Percentiles rank a stretch among this genome's conserved stretches.
Conservation (phyloP, 2,888 invertebrate genomes). For the Liopterus haemorrhoidalis region DNA sequence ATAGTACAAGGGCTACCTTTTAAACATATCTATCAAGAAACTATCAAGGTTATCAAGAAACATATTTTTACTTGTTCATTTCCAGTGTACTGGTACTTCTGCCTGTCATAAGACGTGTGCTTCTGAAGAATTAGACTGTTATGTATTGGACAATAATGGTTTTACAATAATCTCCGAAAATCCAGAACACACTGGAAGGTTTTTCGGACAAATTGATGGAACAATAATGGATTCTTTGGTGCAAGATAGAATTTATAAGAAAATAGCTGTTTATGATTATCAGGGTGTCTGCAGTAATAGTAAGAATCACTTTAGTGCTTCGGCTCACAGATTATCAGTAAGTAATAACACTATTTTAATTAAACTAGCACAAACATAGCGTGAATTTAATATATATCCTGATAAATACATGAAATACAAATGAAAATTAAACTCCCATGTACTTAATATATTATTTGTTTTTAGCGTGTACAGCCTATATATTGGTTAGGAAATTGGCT, state of each 20-base stretch:
- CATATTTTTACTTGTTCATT: constrained; percentile 29
- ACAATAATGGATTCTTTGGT: constrained; percentile 91
- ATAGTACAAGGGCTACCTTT: not conserved
- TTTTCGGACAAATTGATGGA: constrained; percentile 91
- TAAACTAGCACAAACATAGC: constrained; percentile 17
- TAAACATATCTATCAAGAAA: not conserved
- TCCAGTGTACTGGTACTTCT: constrained; percentile 63
- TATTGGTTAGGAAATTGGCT: constrained; percentile 54
- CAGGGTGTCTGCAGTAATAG: constrained; percentile 78
- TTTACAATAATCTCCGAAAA: constrained; percentile 88
- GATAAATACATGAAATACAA: not conserved
- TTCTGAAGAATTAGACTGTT: constrained; percentile 83
- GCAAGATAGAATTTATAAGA: constrained; percentile 83
- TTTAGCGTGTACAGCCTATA: constrained; percentile 52
- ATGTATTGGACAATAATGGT: constrained; percentile 89
- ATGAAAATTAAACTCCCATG: constrained; percentile 14
- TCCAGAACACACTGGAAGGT: constrained; percentile 78
- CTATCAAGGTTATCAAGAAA: not conserved
- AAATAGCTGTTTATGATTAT: constrained; percentile 80
- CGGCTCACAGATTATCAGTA: constrained; percentile 44
- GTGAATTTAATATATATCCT: not conserved
- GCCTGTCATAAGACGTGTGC: constrained; percentile 80
- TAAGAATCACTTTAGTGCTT: constrained; percentile 58
- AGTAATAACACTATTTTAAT: no score
- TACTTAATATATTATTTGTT: constrained; percentile 28